Evolutionary conservation across 2,888 invertebrate species (phyloP), one percentile per base, ranked within the genome.

Genomic region (Neoaliturus tenellus): DNA sequence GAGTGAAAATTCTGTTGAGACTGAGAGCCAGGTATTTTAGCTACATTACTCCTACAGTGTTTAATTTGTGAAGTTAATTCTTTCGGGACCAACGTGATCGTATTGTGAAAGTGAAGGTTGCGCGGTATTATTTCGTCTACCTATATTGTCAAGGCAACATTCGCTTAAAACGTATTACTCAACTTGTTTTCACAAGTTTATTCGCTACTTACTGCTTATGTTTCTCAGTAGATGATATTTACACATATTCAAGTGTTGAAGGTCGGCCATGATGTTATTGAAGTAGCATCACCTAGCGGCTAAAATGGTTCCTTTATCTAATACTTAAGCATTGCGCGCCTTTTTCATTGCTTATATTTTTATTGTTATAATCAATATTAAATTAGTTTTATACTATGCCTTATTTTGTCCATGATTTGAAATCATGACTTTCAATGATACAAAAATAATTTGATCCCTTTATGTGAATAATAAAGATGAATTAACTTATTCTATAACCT

Each of bases 1-100:
- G 73, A 85, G 84, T 44, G 87, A 87, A 84, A 86, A 85, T 83
- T 87, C 87, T 23, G 86, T 86, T 48, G 85, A 85, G 20, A 75
- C 69, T 35, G 83, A 81, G 17, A 75, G 28, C 39, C 80, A 84
- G 84, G 84, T 84, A 84, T 48, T 20, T 28, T 23, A 23, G 12
- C 51, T 44, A 35, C 35, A 58, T 48, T 25, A 41, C 20, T 35
- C 39, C 2, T 25, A 71, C 28, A 41, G 75, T 44, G 44, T 44
- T 44, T 14, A 44, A 23, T 25, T 8, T 5, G 48, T 44, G 28
- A 28, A 75, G 17, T 75, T 23, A 75, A 17, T 44, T 75, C 39
- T 25, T 5, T 25, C 5, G 44, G n/a, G 28, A 31, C 73, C 69
- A 84, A 84, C 84, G 84, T 84, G 84, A 84, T 84, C 48, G 62